These are phyloP conservation scores for Scotopteryx bipunctaria DNA, from an alignment of 2,888 invertebrate genomes.

Conservation along the genomic window DNA sequence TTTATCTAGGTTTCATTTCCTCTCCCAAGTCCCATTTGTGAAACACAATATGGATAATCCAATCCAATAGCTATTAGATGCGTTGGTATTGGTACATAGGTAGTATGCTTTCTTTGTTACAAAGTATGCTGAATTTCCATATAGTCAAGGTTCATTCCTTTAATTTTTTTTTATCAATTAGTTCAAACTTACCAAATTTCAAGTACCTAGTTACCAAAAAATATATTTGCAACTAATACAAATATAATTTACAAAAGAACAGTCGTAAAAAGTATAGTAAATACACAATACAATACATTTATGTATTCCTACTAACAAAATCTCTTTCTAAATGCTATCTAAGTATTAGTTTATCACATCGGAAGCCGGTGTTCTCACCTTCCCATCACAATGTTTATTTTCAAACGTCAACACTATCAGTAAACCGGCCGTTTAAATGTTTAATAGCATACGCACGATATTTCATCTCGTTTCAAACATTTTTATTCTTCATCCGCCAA, in stretches of 20 bases:
- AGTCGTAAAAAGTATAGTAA: too few species aligned
- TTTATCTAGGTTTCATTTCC: constrained; percentile 32
- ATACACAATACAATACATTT: too few species aligned
- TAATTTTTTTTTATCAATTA: too few species aligned
- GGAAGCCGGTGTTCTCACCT: constrained; percentile 6
- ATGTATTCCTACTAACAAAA: too few species aligned
- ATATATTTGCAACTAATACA: too few species aligned
- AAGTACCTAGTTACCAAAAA: too few species aligned
- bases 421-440: constrained; percentile 13
- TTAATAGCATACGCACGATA: constrained; percentile 22
- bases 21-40: constrained; percentile 22
- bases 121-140: too few species aligned
- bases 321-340: too few species aligned
- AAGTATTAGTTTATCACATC: neutral
- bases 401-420: constrained; percentile 24
- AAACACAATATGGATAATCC: constrained; percentile 19
- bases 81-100: neutral
- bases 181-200: too few species aligned
- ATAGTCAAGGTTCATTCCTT: too few species aligned
- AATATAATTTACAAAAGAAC: too few species aligned
- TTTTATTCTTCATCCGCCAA: constrained; percentile 23
- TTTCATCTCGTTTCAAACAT: constrained; percentile 28
- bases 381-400: constrained; percentile 25
- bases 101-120: too few species aligned
- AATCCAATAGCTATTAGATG: constrained; percentile 7